Evolutionary conservation across 2,797 vertebrate genomes (phyloP), one percentile per base, ranked within the genome.

Genomic region (Sebastes wilsoni): DNA sequence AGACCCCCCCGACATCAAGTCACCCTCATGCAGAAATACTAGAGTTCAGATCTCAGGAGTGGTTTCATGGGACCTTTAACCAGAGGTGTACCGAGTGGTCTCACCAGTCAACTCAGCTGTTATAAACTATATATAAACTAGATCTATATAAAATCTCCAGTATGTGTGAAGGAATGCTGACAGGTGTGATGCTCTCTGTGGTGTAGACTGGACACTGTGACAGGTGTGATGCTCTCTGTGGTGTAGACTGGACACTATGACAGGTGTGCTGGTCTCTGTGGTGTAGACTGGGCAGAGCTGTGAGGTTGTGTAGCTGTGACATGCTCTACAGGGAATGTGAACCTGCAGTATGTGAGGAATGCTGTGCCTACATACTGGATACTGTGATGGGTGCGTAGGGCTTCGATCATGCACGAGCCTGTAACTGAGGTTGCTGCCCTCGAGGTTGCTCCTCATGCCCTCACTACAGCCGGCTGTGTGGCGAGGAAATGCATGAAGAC

Each of bases 361-460:
- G 56, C 77, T 90, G 87, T 8, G 2, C 25, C 67, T 67, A 66
- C 58, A 25, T 78, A 55, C 70, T 28, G 28, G 66, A 60, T 80
- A 62, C 72, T 55, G 91, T 87, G 85, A 76, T 64, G 68, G 30
- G 86, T 90, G 88, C 27, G 11, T 58, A 66, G 69, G 58, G 75
- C 60, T 80, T 70, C 74, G 74, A 61, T 79, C 93, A 94, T 94
- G 93, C 94, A 90, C 78, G 70, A 86, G 69, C 81, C 81, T 84
- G 61, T 61, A 67, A 78, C 36, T 75, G 61, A 78, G 27, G 62
- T 83, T 76, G 89, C 90, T 91, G 91, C 92, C 91, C 79, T 74
- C 46, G 86, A 92, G 90, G 90, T 92, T 89, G 89, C 93, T 94
- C 94, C 94, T 94, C 91, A 89, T 94, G 94, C 93, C 94, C 94